phyloP scores from a whole-genome alignment of 1,140 invertebrate genomes.

The Papilio dardanus region DNA sequence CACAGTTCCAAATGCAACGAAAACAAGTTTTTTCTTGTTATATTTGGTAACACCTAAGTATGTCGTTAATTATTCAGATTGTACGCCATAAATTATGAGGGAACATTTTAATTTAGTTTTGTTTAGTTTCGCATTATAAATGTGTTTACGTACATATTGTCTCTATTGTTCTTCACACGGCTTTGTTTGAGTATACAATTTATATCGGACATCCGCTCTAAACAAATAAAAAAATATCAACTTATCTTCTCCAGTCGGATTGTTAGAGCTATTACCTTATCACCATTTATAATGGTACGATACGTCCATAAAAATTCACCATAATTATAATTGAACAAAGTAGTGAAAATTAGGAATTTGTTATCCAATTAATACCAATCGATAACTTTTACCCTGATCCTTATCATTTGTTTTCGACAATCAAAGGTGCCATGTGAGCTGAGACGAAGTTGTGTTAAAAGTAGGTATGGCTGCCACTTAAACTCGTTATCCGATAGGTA shows the following conservation, averaged over 20 bases:
- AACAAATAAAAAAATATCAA: constrained; percentile 21
- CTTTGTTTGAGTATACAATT: constrained; percentile 21
- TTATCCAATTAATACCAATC: too few relatives aligned
- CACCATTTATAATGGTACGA: neutral
- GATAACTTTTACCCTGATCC: too few relatives aligned
- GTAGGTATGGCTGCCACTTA: neutral
- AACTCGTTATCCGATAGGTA: neutral
- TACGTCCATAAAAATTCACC: neutral
- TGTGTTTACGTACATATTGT: neutral
- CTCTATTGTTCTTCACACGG: constrained; percentile 12
- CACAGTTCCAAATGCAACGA: neutral
- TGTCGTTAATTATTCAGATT: neutral
- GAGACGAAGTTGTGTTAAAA: too few relatives aligned
- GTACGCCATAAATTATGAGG: constrained; percentile 3
- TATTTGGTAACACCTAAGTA: neutral
- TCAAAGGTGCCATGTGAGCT: too few relatives aligned
- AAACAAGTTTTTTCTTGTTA: constrained; percentile 17
- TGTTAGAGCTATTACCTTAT: constrained; percentile 1
- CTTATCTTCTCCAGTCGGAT: constrained; percentile 10
- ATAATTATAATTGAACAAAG: too few relatives aligned
- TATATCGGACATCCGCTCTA: constrained; percentile 15
- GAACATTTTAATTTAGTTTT: constrained; percentile 9
- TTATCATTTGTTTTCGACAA: too few relatives aligned
- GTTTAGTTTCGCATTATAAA: neutral
- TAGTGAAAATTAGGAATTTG: too few relatives aligned